Evolutionary conservation across 2,113 vertebrate species (phyloP).

Genomic region (Sapayoa aenigma): DNA sequence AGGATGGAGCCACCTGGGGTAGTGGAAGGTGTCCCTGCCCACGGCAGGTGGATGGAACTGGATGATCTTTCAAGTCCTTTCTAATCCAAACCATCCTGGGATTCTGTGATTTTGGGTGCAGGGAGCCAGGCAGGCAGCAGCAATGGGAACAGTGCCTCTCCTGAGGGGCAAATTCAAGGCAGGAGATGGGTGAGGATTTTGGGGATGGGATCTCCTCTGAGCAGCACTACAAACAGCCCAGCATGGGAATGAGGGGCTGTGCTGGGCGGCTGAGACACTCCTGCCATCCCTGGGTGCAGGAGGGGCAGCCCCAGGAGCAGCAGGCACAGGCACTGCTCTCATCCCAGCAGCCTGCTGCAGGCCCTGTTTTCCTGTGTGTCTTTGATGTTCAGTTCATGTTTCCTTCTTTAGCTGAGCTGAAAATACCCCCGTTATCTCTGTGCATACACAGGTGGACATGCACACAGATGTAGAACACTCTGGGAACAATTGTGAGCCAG

Average conservation of each 20-base stretch:
- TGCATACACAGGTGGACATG: fast-evolving
- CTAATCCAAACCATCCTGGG: not conserved
- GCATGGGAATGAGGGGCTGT: fast-evolving
- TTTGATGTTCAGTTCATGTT: not conserved
- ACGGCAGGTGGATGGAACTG: not conserved
- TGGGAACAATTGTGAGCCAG: not conserved
- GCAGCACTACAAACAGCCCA: not conserved
- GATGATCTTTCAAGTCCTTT: not conserved
- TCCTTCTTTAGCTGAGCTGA: not conserved
- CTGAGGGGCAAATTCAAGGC: fast-evolving
- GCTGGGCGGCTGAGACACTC: fast-evolving
- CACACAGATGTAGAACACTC: not conserved
- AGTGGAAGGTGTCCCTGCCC: not conserved
- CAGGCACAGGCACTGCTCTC: not conserved
- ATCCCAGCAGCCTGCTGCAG: not conserved
- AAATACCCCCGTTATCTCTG: not conserved
- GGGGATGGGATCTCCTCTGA: not conserved
- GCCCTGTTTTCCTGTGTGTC: not conserved
- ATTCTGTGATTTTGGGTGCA: fast-evolving
- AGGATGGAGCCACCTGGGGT: fast-evolving
- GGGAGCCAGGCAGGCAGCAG: not conserved
- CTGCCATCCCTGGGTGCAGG: not conserved
- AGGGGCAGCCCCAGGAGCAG: not conserved
- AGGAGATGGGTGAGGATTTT: not conserved
- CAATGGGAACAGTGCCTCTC: not conserved